Evolutionary conservation across 2,888 invertebrate genomes (phyloP).

Genomic region (Orthosia incerta): DNA sequence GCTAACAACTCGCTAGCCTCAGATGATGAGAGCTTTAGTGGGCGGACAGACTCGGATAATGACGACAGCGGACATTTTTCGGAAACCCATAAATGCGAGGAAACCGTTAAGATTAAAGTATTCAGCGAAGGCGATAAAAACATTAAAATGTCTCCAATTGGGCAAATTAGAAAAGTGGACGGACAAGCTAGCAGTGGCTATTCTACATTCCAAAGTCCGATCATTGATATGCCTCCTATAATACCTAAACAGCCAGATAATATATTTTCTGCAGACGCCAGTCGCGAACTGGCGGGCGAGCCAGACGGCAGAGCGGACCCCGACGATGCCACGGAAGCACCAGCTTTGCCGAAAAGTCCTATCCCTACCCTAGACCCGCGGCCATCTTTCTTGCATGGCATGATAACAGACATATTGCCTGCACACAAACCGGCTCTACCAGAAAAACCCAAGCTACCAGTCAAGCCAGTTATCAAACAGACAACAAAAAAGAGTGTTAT

Average conservation of each 20-base stretch:
- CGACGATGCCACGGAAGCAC: slow-evolving; percentile 93
- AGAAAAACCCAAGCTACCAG: slow-evolving; percentile 92
- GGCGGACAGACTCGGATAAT: slow-evolving; percentile 91
- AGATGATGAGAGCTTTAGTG: slow-evolving; percentile 89
- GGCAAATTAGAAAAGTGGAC: slow-evolving; percentile 86
- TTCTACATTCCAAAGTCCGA: slow-evolving; percentile 88
- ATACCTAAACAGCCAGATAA: slow-evolving; percentile 84
- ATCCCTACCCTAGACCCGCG: slow-evolving; percentile 91
- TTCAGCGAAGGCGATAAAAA: slow-evolving; percentile 87
- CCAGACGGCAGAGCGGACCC: slow-evolving; percentile 97
- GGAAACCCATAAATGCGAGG: slow-evolving; percentile 87
- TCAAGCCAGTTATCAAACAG: slow-evolving; percentile 91
- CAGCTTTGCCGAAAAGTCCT: slow-evolving; percentile 93
- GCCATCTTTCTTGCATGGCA: slow-evolving; percentile 94
- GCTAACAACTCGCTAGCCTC: slow-evolving; percentile 89
- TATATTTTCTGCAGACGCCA: slow-evolving; percentile 91
- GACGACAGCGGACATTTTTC: slow-evolving; percentile 90
- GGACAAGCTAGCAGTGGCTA: slow-evolving; percentile 86
- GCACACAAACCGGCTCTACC: slow-evolving; percentile 92
- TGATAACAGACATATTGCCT: slow-evolving; percentile 88
- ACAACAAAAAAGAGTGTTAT: slow-evolving; percentile 82
- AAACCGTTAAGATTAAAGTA: slow-evolving; percentile 89
- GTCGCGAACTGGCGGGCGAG: slow-evolving; percentile 95
- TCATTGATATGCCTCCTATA: slow-evolving; percentile 88
- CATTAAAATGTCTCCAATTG: slow-evolving; percentile 85